Evolutionary conservation across 2,797 vertebrate species (phyloP).

Genomic region (Avahi laniger): DNA sequence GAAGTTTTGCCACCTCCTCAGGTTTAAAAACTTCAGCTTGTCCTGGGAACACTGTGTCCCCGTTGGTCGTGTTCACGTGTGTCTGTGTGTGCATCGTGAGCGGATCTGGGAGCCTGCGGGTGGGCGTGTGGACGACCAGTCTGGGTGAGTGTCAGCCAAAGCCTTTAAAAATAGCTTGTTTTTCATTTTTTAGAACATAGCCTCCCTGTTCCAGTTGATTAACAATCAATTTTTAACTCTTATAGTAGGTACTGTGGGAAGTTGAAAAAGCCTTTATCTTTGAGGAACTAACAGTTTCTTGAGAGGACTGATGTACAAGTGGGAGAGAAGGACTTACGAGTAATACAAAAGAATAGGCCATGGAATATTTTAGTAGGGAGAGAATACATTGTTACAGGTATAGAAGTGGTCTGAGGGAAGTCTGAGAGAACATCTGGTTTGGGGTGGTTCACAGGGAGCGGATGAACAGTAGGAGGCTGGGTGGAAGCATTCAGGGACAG

Average conservation of each 20-base stretch:
- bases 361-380: not conserved
- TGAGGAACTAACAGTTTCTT: not conserved
- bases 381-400: not conserved
- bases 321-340: not conserved
- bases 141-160: slow-evolving; percentile 15
- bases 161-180: slow-evolving; percentile 71
- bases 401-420: not conserved
- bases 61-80: not conserved
- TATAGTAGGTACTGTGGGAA: not conserved
- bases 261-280: slow-evolving; percentile 27
- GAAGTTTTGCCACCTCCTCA: not conserved
- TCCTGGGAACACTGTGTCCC: not conserved
- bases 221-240: slow-evolving; percentile 51
- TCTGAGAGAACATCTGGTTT: not conserved
- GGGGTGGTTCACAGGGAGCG: not conserved
- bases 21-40: not conserved
- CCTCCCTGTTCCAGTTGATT: slow-evolving; percentile 53
- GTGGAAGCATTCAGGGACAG: not conserved
- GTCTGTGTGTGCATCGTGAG: not conserved
- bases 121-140: not conserved
- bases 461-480: not conserved
- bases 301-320: not conserved
- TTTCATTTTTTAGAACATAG: slow-evolving; percentile 53
- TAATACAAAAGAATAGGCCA: not conserved
- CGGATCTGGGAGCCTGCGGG: not conserved